Evolutionary conservation across 2,797 vertebrate species (phyloP), one percentile per base, ranked within the genome.

Genomic region (Pyrocephalus nanus): DNA sequence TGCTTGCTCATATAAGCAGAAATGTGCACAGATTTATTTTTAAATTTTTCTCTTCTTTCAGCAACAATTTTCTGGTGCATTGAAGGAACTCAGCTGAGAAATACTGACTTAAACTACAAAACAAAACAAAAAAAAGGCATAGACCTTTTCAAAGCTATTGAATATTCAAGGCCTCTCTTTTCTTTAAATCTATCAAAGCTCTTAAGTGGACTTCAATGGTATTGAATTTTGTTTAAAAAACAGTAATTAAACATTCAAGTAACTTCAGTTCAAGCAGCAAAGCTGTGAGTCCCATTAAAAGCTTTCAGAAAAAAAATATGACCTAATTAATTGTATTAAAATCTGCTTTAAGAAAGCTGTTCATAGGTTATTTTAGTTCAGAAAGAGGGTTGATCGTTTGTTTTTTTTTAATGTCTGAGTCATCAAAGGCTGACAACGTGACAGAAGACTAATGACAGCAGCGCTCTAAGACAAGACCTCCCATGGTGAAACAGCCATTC

Each of bases 241-340:
- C 42, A 76, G 15, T 66, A 86, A 93, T 60, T 76, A 80, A 86
- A 36, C 15, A 72, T 72, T 75, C 66, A 84, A 72, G 11, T 54
- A 74, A 25, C 23, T 88, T 81, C 64, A 87, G n/a, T 74, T 92
- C 34, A 93, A 62, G 74, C 20, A 90, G 57, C 32, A 79, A 64
- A 94, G 79, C 48, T 27, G 4, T 30, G 21, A 90, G 8, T 34
- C 15, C 48, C 22, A 47, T 58, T 86, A 69, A 7, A 3, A 61
- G 25, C 23, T 64, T 89, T 86, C 71, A 82, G 50, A 92, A 82
- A 88, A 57, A 93, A 95, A 89, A 90, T 48, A 86, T 22, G 11
- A 70, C 51, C 82, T 86, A 93, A 95, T 70, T 94, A 94, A 76
- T 43, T 85, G 38, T 50, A 71, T 47, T 91, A 82, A 81, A 78